These are phyloP conservation scores for Hydraecia micacea DNA, from an alignment of 2,888 invertebrate species.

Conservation along the genomic window DNA sequence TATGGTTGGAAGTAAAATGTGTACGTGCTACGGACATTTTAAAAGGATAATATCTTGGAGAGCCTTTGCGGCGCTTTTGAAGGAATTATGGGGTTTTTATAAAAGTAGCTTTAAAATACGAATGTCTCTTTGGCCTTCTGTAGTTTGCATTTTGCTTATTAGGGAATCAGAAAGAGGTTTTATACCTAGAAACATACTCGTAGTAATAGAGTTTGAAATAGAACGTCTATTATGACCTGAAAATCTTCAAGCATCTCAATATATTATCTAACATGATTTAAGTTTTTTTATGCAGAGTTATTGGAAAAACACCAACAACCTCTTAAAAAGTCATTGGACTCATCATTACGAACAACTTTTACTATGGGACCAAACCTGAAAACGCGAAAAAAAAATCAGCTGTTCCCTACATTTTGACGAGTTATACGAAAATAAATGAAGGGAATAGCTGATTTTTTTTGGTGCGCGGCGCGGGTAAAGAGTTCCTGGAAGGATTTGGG, in stretches of 20 bases:
- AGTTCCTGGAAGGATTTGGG: no score
- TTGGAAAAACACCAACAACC: no score
- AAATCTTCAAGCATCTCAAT: slow-evolving; percentile 24
- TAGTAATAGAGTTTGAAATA: not conserved
- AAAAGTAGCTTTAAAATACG: slow-evolving; percentile 49
- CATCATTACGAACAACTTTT: no score
- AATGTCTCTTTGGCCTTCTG: slow-evolving; percentile 38
- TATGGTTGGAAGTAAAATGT: slow-evolving; percentile 72
- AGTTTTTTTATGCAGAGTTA: not conserved
- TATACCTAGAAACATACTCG: not conserved
- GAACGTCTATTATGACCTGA: not conserved
- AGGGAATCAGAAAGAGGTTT: not conserved
- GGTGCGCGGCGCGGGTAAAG: no score
- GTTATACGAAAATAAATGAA: no score
- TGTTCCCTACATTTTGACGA: no score
- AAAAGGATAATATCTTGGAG: slow-evolving; percentile 77
- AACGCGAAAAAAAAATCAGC: no score
- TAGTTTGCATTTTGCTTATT: slow-evolving; percentile 26
- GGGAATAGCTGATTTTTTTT: no score
- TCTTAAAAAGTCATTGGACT: no score
- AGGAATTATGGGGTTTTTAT: slow-evolving; percentile 58
- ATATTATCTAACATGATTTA: not conserved
- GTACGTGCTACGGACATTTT: slow-evolving; percentile 78
- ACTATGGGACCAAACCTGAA: no score
- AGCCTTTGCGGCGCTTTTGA: slow-evolving; percentile 68